Evolutionary conservation across 1,140 invertebrate species (phyloP).

Genomic region (Sarcophaga peregrina): DNA sequence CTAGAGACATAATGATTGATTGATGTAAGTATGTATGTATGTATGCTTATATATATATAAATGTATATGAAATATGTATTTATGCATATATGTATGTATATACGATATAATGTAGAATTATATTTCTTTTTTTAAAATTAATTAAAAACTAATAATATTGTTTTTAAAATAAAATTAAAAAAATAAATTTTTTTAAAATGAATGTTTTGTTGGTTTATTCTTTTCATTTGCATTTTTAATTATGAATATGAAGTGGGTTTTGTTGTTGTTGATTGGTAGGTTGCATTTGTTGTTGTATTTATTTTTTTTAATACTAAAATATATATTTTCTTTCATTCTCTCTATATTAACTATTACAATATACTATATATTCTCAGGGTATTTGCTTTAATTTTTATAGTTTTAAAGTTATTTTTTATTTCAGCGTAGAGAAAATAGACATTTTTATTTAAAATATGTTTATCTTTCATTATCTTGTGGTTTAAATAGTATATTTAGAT

Average conservation of each 20-base stretch:
- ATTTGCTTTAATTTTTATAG: not conserved
- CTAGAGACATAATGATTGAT: not conserved
- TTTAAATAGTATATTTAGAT: conserved; percentile 8
- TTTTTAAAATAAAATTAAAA: too few relatives aligned
- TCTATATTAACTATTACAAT: conserved; percentile 16
- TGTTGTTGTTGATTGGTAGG: not conserved
- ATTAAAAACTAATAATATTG: too few relatives aligned
- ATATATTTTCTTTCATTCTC: not conserved
- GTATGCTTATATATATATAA: not conserved
- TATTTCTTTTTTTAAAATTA: not conserved
- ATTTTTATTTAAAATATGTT: not conserved
- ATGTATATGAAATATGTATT: conserved; percentile 12
- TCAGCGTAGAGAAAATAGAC: conserved; percentile 41
- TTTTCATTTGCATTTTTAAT: not conserved
- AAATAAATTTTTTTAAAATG: too few relatives aligned
- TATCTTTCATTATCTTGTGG: not conserved
- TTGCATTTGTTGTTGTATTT: conserved; percentile 6
- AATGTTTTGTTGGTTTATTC: too few relatives aligned
- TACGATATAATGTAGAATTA: conserved; percentile 2
- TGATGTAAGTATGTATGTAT: conserved; percentile 25
- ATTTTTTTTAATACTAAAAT: not conserved
- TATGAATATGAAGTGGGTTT: conserved; percentile 38
- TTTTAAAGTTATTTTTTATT: not conserved
- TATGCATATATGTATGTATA: not conserved
- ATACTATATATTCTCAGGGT: not conserved